phyloP scores from a whole-genome alignment of 2,888 invertebrate species.

The Epirrhoe alternata region DNA sequence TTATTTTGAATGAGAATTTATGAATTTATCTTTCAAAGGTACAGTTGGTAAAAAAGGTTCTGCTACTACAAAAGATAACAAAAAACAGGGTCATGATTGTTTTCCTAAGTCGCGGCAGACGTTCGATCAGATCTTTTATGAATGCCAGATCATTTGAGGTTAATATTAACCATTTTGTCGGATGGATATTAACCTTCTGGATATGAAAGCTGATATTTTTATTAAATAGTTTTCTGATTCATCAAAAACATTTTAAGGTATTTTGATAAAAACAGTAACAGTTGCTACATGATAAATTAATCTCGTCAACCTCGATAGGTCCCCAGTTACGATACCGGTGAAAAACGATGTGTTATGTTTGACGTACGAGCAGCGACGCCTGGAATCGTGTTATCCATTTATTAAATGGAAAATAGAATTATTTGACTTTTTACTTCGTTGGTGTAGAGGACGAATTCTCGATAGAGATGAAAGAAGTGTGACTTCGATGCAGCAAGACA shows the following conservation, averaged over 20 bases:
- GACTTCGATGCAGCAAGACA: too few species aligned
- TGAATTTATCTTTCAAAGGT: neutral
- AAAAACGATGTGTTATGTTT: constrained; percentile 61
- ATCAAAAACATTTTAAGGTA: constrained; percentile 18
- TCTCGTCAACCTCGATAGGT: constrained; percentile 66
- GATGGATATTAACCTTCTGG: too few species aligned
- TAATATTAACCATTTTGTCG: too few species aligned
- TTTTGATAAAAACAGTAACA: constrained; percentile 48
- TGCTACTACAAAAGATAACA: too few species aligned
- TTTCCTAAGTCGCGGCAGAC: too few species aligned
- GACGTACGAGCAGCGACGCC: constrained; percentile 56
- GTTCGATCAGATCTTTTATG: too few species aligned
- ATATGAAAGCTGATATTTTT: neutral
- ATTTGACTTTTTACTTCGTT: constrained; percentile 10
- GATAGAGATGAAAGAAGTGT: too few species aligned
- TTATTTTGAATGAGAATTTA: neutral
- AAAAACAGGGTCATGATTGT: too few species aligned
- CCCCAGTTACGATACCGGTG: constrained; percentile 59
- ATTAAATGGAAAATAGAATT: constrained; percentile 25
- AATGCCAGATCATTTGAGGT: too few species aligned
- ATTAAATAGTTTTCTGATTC: constrained; percentile 2
- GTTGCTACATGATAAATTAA: constrained; percentile 78
- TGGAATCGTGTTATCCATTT: constrained; percentile 42
- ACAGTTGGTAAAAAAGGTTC: too few species aligned
- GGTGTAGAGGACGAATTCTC: too few species aligned